phyloP scores from a whole-genome alignment of 2,888 invertebrate species.

The Carabus problematicus region DNA sequence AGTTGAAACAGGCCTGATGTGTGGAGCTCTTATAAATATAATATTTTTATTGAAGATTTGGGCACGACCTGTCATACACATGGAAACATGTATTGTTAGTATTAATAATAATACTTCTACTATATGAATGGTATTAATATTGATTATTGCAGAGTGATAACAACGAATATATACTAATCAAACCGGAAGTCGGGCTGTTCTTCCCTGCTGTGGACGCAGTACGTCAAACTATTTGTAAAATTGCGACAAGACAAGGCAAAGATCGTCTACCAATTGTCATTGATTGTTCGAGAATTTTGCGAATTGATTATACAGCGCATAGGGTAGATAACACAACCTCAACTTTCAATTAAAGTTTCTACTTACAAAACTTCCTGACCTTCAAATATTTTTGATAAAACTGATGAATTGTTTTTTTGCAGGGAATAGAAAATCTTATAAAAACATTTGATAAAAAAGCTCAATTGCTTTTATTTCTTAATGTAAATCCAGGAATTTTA shows the following conservation, averaged over 20 bases:
- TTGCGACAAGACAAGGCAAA: conserved; percentile 59
- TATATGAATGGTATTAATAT: conserved; percentile 6
- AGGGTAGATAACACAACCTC: conserved; percentile 59
- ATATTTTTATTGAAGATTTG: conserved; percentile 70
- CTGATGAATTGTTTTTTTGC: conserved; percentile 48
- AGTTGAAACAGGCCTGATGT: conserved; percentile 81
- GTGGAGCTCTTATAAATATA: conserved; percentile 73
- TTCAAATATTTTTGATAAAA: conserved; percentile 3
- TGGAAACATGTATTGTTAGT: conserved; percentile 59
- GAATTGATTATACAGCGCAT: conserved; percentile 73
- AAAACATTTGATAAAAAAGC: conserved; percentile 63
- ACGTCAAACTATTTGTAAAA: conserved; percentile 63
- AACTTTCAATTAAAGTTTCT: no score
- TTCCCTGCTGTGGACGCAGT: conserved; percentile 76
- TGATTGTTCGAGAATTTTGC: conserved; percentile 70
- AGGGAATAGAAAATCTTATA: conserved; percentile 67
- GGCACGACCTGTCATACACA: conserved; percentile 67
- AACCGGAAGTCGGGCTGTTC: conserved; percentile 71
- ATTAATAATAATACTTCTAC: conserved; percentile 13
- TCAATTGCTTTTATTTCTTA: conserved; percentile 63
- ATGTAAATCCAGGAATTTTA: conserved; percentile 54
- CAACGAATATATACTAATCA: conserved; percentile 65
- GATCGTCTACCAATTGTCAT: conserved; percentile 65
- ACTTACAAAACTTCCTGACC: not conserved
- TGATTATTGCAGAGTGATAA: conserved; percentile 56